phyloP scores from a whole-genome alignment of 2,888 invertebrate species.

The Tholera decimalis region DNA sequence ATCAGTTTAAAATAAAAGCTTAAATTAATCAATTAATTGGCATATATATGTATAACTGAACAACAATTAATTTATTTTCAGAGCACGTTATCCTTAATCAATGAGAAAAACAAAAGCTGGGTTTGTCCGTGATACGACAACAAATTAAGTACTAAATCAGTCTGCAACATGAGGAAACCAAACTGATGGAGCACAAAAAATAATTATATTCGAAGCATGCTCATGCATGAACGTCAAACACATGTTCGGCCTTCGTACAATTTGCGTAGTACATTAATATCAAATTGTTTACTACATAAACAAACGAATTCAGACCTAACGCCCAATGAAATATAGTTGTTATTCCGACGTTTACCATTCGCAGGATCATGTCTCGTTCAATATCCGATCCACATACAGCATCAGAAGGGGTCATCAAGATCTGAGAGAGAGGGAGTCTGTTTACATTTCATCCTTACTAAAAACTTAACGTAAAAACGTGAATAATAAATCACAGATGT shows the following conservation, averaged over 20 bases:
- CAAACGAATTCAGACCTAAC: conserved; percentile 38
- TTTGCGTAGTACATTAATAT: conserved; percentile 67
- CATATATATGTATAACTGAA: conserved; percentile 6
- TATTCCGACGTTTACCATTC: conserved; percentile 14
- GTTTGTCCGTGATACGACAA: conserved; percentile 29
- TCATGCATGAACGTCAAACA: conserved; percentile 61
- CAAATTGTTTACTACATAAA: conserved; percentile 37
- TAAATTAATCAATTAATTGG: conserved; percentile 14
- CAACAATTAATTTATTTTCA: conserved; percentile 13
- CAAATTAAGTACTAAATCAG: conserved; percentile 35
- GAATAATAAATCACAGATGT: conserved; percentile 35
- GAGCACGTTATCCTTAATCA: conserved; percentile 31
- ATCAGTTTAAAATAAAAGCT: background rate
- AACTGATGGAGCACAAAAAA: conserved; percentile 49
- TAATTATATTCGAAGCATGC: conserved; percentile 50
- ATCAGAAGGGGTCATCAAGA: conserved; percentile 49
- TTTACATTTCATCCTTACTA: conserved; percentile 40
- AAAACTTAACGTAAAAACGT: conserved; percentile 39
- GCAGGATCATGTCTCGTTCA: conserved; percentile 21
- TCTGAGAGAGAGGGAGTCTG: too few relatives aligned
- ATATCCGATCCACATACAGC: conserved; percentile 39
- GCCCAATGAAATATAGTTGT: conserved; percentile 20
- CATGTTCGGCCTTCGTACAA: conserved; percentile 67
- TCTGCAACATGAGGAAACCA: conserved; percentile 48
- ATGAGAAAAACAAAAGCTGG: conserved; percentile 7